Evolutionary conservation across 1,140 invertebrate species (phyloP), one percentile per base, ranked within the genome.

Genomic region (Hycleus cichorii): DNA sequence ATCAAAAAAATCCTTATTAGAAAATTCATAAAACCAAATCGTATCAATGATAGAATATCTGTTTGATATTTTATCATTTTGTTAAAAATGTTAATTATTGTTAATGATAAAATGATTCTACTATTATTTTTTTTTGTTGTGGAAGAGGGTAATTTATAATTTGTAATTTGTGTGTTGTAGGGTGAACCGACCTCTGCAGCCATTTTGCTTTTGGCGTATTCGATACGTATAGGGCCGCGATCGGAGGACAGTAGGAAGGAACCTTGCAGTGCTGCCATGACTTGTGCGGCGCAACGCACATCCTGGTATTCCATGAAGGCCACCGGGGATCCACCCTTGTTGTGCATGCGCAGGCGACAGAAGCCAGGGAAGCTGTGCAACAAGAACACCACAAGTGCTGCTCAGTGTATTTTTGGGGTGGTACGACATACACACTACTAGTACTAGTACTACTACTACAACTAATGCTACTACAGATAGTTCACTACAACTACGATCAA

Each of bases 201-300:
- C 94, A 97, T 97, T 85, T 96, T 96, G 79, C 90, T 94, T 82
- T 95, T 94, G 75, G 95, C 95, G 82, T 93, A 97, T 83, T 98
- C 95, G 76, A 97, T 95, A 76, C 94, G 87, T 76, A 98, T 95
- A 72, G 93, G 91, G 70, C 93, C 93, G 66, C 90, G 85, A 75
- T 97, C 95, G 59, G 93, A 96, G 75, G 92, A 94, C 72, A 93
- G 84, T 63, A 97, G 85, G 76, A 94, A 90, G 74, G 91, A 91
- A 73, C 94, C 95, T 78, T 97, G 93, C 64, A 98, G 86, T 68
- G 89, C 83, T 67, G 86, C 83, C 87, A 97, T 89, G 67, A 93
- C 94, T 69, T 90, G 85, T 67, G 89, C 84, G 61, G 95, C 95
- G 76, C 87, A 90, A 72, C 83, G 80, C 68, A 95, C 84, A 78